Evolutionary conservation across 2,888 invertebrate genomes (phyloP).

Genomic region (Caenorhabditis sp.): DNA sequence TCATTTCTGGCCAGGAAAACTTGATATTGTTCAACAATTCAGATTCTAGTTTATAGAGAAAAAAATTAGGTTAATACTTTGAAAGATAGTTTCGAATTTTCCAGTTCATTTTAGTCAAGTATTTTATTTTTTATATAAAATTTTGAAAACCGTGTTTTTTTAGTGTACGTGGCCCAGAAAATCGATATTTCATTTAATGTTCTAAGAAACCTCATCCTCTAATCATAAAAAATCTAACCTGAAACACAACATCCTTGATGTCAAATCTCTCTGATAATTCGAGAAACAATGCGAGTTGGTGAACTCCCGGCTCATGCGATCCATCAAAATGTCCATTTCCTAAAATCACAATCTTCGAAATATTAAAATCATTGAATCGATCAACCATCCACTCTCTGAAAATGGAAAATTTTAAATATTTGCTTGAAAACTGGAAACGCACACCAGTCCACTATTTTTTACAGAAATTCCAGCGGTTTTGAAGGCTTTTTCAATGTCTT

Average conservation of each 20-base stretch:
- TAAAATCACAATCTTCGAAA: conserved; percentile 28
- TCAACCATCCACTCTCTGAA: conserved; percentile 21
- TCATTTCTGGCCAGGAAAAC: no score
- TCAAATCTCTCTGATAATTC: conserved; percentile 24
- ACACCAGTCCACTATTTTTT: conserved; percentile 6
- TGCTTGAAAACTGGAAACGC: background rate
- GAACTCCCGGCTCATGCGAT: conserved; percentile 39
- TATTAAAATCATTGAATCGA: conserved; percentile 9
- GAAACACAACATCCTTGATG: conserved; percentile 26
- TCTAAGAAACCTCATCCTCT: no score
- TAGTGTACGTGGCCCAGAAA: no score
- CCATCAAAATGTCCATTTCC: conserved; percentile 60
- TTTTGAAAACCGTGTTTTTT: no score
- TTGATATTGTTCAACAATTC: no score
- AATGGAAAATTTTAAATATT: background rate
- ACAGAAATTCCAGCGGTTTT: conserved; percentile 6
- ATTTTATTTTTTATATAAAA: no score
- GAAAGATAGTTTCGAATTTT: no score
- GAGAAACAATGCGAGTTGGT: conserved; percentile 47
- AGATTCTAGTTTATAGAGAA: no score
- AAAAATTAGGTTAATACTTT: no score
- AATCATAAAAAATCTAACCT: conserved; percentile 17
- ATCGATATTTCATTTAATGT: no score
- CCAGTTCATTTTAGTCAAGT: no score
- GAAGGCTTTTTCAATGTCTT: conserved; percentile 42